Conservation (phyloP, 1,140 invertebrate species). For the Trichonephila inaurata region DNA sequence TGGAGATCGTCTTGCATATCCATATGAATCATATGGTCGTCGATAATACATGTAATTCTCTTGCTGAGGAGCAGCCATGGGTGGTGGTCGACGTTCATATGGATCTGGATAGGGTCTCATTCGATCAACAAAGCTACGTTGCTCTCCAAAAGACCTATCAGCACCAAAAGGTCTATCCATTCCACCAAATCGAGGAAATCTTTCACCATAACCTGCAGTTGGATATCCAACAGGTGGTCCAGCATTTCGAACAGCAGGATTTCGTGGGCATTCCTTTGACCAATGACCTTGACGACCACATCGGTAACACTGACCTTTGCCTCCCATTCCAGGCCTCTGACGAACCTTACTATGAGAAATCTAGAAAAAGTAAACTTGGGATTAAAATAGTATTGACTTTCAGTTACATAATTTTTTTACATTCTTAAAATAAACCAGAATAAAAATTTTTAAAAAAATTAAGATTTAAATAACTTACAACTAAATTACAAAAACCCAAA, state of each 20-base stretch:
- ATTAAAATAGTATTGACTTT: no score
- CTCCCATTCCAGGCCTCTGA: conserved; percentile 96
- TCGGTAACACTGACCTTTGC: conserved; percentile 95
- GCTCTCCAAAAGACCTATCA: conserved; percentile 69
- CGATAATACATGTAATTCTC: conserved; percentile 76
- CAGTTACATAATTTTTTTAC: no score
- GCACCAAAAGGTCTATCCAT: conserved; percentile 69
- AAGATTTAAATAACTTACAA: no score
- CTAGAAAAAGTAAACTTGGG: conserved; percentile 81
- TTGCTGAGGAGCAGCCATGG: conserved; percentile 57
- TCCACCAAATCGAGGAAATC: conserved; percentile 61
- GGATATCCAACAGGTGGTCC: conserved; percentile 67
- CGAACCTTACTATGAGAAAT: conserved; percentile 94
- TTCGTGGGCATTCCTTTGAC: conserved; percentile 82
- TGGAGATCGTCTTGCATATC: conserved; percentile 70
- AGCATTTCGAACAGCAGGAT: conserved; percentile 62
- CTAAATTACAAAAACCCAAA: no score
- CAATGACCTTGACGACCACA: conserved; percentile 96
- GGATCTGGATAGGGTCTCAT: conserved; percentile 77
- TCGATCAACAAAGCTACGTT: conserved; percentile 64
- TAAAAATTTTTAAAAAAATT: no score
- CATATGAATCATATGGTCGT: conserved; percentile 74
- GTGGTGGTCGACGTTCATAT: conserved; percentile 75
- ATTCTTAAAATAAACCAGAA: no score
- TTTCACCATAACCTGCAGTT: conserved; percentile 50